These are phyloP conservation scores for Paramuricea clavata DNA, from an alignment of 92 coral and sea anemone species.

Conservation along the genomic window DNA sequence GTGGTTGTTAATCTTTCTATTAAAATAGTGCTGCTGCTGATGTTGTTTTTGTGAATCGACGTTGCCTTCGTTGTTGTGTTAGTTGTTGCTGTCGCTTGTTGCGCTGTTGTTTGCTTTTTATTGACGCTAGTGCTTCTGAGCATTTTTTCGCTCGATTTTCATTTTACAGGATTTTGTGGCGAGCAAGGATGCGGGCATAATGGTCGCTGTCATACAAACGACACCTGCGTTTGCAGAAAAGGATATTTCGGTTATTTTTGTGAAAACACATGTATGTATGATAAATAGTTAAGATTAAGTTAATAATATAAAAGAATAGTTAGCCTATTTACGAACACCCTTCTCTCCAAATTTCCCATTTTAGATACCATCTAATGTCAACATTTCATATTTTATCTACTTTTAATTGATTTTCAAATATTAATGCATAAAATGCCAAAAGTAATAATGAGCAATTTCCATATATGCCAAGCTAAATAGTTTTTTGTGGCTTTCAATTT, in stretches of 20 bases:
- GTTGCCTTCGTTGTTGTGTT: too few species aligned
- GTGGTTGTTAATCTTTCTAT: background rate
- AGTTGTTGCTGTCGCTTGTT: too few species aligned
- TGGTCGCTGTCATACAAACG: constrained; percentile 87
- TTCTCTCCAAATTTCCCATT: too few species aligned
- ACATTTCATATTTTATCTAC: too few species aligned
- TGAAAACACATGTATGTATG: constrained; percentile 74
- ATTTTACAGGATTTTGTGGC: constrained; percentile 84
- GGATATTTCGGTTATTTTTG: constrained; percentile 93
- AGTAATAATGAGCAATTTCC: too few species aligned
- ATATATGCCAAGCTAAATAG: too few species aligned
- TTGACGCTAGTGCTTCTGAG: too few species aligned
- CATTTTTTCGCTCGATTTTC: background rate
- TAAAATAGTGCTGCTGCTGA: background rate
- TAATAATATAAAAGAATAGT: background rate
- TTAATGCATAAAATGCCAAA: too few species aligned
- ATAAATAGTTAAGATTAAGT: too few species aligned
- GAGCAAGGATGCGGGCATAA: constrained; percentile 86
- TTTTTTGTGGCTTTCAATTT: too few species aligned
- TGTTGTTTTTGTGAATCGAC: background rate
- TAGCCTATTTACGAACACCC: background rate
- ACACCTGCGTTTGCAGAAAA: constrained; percentile 84
- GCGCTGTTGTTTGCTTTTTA: background rate
- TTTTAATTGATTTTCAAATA: too few species aligned
- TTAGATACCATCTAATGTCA: too few species aligned